Evolutionary conservation across 2,888 invertebrate species (phyloP).

Genomic region (Drosophila flavopinicola): DNA sequence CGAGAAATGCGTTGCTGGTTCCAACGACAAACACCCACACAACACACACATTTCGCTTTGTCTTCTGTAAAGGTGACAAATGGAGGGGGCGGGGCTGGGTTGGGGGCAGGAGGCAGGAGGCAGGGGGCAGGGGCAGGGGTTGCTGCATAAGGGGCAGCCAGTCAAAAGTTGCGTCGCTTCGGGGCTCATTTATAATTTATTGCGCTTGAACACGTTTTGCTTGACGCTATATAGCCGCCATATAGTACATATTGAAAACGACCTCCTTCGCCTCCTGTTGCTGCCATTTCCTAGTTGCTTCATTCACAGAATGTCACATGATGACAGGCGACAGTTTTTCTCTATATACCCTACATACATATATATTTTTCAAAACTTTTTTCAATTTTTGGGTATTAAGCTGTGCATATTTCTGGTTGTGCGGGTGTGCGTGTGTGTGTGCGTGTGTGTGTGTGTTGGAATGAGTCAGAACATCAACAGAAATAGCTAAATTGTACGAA

Average conservation of each 20-base stretch:
- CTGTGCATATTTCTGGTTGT: constrained; percentile 37
- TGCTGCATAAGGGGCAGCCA: constrained; percentile 28
- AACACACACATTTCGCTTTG: constrained; percentile 35
- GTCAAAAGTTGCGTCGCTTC: constrained; percentile 61
- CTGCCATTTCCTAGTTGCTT: constrained; percentile 63
- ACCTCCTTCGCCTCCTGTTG: constrained; percentile 52
- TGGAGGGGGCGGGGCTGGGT: constrained; percentile 4
- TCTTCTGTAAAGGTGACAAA: constrained; percentile 44
- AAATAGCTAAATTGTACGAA: constrained; percentile 56
- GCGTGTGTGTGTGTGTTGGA: constrained; percentile 37
- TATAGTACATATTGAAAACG: constrained; percentile 29
- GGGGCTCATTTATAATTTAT: constrained; percentile 77
- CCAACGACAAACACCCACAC: constrained; percentile 33
- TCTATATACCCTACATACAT: constrained; percentile 10
- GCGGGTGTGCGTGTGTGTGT: constrained; percentile 9
- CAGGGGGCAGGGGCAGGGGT: constrained; percentile 14
- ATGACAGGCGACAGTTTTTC: constrained; percentile 70
- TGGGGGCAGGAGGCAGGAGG: neutral
- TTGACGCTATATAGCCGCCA: constrained; percentile 26
- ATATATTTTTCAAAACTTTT: constrained; percentile 32
- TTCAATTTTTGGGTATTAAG: constrained; percentile 49
- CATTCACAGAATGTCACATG: constrained; percentile 70
- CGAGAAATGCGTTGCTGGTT: constrained; percentile 56
- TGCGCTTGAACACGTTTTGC: constrained; percentile 76
- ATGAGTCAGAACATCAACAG: constrained; percentile 53